phyloP scores from a whole-genome alignment of 1,140 invertebrate species.

The Dendrolimus kikuchii region DNA sequence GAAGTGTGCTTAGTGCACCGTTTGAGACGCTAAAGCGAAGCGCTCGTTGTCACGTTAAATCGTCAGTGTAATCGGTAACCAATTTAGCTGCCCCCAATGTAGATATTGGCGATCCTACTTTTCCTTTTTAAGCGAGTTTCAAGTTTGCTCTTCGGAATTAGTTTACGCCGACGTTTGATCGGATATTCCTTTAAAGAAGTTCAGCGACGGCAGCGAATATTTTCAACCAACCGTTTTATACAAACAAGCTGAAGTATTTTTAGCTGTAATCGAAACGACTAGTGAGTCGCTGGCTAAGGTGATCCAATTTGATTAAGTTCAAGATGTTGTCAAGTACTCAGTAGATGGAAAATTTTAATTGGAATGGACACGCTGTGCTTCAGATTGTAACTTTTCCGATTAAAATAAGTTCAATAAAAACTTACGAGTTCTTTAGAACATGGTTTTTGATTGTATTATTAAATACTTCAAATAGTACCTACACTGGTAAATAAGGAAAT shows the following conservation, averaged over 20 bases:
- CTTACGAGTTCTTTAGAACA: too few species aligned
- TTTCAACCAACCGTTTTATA: conserved; percentile 39
- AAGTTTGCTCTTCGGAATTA: conserved; percentile 65
- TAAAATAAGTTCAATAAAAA: too few species aligned
- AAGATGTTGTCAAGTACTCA: neutral
- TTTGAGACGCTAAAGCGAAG: conserved; percentile 4
- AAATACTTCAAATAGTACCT: too few species aligned
- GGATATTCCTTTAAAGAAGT: conserved; percentile 66
- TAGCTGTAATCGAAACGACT: conserved; percentile 28
- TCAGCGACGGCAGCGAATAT: conserved; percentile 44
- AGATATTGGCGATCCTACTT: conserved; percentile 38
- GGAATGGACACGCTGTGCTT: neutral
- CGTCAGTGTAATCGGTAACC: conserved; percentile 59
- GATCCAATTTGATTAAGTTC: conserved; percentile 4
- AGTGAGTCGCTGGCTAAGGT: conserved; percentile 4
- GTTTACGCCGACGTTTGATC: conserved; percentile 67
- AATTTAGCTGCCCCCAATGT: conserved; percentile 53
- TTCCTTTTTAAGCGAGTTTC: conserved; percentile 50
- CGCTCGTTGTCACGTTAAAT: conserved; percentile 34
- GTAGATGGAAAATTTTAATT: conserved; percentile 1
- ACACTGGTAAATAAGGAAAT: too few species aligned
- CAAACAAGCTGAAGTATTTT: conserved; percentile 43
- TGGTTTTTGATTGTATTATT: too few species aligned
- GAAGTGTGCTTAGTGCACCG: neutral
- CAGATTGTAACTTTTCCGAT: too few species aligned